A percentile compares a stretch with the other conserved stretches of the same genome.
phyloP scores from a whole-genome alignment of 2,888 invertebrate genomes.

The Dynastes tityus region DNA sequence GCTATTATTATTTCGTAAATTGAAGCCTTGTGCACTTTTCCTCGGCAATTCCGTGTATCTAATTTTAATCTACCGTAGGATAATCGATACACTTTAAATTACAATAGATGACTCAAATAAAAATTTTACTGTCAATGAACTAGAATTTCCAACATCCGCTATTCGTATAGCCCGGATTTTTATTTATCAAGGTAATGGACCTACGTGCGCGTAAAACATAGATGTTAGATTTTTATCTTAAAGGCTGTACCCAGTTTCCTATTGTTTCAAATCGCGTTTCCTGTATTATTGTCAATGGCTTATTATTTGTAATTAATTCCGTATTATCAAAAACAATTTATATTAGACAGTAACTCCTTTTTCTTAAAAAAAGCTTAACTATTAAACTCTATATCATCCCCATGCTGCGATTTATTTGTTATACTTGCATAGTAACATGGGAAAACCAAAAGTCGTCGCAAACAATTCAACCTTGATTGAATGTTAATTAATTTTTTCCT shows the following conservation, averaged over 20 bases:
- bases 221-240: slow-evolving; percentile 33
- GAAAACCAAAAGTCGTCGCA: not conserved
- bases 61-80: not conserved
- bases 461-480: too few species aligned
- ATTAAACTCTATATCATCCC: too few species aligned
- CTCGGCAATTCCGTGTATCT: too few species aligned
- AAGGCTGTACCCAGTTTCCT: slow-evolving; percentile 1
- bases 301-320: not conserved
- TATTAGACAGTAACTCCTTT: too few species aligned
- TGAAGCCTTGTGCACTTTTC: too few species aligned
- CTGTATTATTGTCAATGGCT: not conserved
- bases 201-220: slow-evolving; percentile 4
- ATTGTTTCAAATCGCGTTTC: slow-evolving; percentile 20
- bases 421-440: not conserved
- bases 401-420: too few species aligned
- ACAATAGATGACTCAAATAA: slow-evolving; percentile 23
- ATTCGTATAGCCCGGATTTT: slow-evolving; percentile 23
- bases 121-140: slow-evolving; percentile 34
- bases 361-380: too few species aligned
- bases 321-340: not conserved
- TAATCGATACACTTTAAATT: slow-evolving; percentile 9
- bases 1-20: too few species aligned
- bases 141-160: slow-evolving; percentile 47
- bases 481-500: too few species aligned
- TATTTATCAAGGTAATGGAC: slow-evolving; percentile 8